Evolutionary conservation across 2,113 vertebrate species (phyloP).

Genomic region (Athene noctua): DNA sequence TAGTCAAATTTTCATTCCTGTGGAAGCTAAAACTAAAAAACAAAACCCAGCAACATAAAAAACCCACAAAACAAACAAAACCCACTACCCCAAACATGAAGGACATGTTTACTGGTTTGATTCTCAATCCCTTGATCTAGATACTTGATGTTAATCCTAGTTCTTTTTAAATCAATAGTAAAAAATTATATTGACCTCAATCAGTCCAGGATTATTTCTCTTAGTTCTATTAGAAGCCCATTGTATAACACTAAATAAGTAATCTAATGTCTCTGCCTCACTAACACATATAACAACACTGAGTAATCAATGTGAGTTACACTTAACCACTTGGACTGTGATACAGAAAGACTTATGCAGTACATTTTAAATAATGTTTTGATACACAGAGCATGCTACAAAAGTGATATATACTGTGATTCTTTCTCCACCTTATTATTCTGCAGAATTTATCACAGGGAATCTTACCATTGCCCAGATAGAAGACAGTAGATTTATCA

Average conservation of each 20-base stretch:
- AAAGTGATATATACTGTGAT: not conserved
- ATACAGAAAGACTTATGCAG: not conserved
- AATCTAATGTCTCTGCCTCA: not conserved
- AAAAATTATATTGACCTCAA: not conserved
- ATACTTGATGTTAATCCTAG: not conserved
- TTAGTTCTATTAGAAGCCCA: not conserved
- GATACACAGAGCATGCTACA: not conserved
- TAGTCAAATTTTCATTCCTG: not conserved
- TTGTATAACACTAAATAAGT: not conserved
- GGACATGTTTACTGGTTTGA: not conserved
- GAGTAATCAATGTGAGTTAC: not conserved
- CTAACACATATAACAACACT: not conserved
- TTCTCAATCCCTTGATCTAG: not conserved
- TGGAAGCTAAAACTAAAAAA: not conserved
- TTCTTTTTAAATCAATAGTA: not conserved
- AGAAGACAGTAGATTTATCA: constrained; percentile 70
- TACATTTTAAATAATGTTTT: not conserved
- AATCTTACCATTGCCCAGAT: constrained; percentile 81
- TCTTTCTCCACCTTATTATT: not conserved
- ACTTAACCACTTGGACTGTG: not conserved
- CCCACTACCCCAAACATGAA: not conserved
- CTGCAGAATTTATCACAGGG: constrained; percentile 81
- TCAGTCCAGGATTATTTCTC: not conserved
- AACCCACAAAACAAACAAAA: not conserved
- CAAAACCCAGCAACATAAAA: not conserved